Evolutionary conservation across 2,888 invertebrate genomes (phyloP).

Genomic region (Sarcophaga variegata): DNA sequence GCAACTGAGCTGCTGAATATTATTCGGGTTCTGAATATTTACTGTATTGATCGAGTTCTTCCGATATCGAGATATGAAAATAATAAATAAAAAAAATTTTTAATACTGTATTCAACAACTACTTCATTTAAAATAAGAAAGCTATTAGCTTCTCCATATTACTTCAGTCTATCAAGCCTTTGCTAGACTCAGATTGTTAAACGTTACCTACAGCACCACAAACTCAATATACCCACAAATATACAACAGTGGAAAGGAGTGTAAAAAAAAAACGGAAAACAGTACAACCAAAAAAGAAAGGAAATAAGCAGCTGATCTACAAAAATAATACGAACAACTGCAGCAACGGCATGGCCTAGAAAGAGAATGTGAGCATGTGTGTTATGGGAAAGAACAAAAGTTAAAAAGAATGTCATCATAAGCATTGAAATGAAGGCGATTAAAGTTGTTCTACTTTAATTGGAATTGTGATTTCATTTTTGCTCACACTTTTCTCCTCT

Average conservation of each 20-base stretch:
- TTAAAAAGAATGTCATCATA: conserved; percentile 65
- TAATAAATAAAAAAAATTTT: no score
- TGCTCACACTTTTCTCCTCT: neutral
- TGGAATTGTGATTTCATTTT: conserved; percentile 57
- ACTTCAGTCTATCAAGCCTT: no score
- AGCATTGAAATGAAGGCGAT: conserved; percentile 69
- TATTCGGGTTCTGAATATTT: no score
- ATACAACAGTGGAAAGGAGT: neutral
- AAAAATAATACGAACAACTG: conserved; percentile 20
- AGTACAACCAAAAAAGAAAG: neutral
- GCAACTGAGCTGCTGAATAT: no score
- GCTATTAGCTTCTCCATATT: no score
- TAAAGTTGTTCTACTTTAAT: conserved; percentile 66
- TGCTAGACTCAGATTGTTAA: no score
- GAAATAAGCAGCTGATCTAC: neutral
- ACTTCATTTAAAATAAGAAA: no score
- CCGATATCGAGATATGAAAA: no score
- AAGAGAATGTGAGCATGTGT: conserved; percentile 3
- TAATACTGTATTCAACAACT: no score
- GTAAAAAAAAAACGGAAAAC: neutral
- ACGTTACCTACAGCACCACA: no score
- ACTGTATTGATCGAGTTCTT: no score
- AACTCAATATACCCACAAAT: no score
- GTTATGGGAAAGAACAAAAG: conserved; percentile 51
- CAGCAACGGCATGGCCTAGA: conserved; percentile 10